A percentile compares a stretch with the other conserved stretches of the same genome.
phyloP scores from a whole-genome alignment of 2,888 invertebrate genomes.

The Rhagophthalmus giganteus region DNA sequence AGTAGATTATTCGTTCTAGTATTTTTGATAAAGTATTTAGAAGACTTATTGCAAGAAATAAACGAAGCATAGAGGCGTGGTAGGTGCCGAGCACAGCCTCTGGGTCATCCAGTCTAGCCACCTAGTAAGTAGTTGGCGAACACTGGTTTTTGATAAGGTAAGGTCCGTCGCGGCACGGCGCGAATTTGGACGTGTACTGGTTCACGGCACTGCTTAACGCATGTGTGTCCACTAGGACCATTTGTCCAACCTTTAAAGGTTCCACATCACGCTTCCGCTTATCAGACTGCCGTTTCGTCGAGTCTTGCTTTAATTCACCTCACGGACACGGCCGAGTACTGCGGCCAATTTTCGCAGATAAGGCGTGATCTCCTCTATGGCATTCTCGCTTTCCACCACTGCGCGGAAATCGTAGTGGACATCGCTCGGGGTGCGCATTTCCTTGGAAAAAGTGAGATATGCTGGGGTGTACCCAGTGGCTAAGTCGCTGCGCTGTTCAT shows the following conservation, averaged over 20 bases:
- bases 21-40: too few relatives aligned
- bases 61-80: too few relatives aligned
- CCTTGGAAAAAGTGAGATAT: not conserved
- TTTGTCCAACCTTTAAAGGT: too few relatives aligned
- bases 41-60: too few relatives aligned
- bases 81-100: too few relatives aligned
- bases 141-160: not conserved
- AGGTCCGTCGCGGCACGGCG: not conserved
- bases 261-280: too few relatives aligned
- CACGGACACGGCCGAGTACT: not conserved
- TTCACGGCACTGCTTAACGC: not conserved
- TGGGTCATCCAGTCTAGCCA: too few relatives aligned
- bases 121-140: not conserved
- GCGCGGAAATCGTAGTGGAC: not conserved
- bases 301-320: not conserved
- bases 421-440: not conserved
- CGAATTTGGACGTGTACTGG: not conserved
- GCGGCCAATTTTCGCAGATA: not conserved
- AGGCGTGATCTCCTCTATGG: not conserved
- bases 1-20: too few relatives aligned
- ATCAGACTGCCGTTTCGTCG: too few relatives aligned
- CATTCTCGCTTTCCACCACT: not conserved
- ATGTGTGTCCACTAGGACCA: not conserved
- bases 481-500: not conserved
- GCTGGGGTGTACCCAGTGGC: not conserved